Base-by-base conservation (phyloP, 23 tunicate genomes). In the Trididemnum clinides region DNA sequence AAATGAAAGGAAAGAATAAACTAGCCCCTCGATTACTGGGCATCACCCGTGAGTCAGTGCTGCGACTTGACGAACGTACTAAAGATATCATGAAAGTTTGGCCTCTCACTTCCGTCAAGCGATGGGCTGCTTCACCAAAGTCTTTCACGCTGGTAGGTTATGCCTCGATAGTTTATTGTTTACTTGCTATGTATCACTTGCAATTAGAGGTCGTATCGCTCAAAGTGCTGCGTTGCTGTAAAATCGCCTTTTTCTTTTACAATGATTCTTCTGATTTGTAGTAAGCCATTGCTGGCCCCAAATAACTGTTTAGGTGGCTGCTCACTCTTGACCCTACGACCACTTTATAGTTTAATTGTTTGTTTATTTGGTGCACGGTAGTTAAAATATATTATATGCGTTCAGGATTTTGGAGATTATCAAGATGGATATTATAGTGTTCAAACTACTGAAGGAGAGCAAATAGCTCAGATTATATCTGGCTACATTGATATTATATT, bases 101-200 rank as follows among this genome's bases (percentile, higher is more conserved):
- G 97, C 99, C 97, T 23, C 88, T 96, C 19, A 92, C 96, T 1
- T 87, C 97, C 0, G 96, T 96, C 34, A 89, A 96, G 50, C 38
- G 97, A 88, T 96, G 99, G 99, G 99, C 99, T 18, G 99, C 99
- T 26, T 88, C 93, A 20, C 92, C 96, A 63, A 96, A 96, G 71
- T 91, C 96, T 0, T 93, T 89, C 57, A 96, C 99, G 0, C 82
- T 96, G 73, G 98, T 93, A 32, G 82, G 87, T 64, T 29, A 28
- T 19, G 66, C n/a, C n/a, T n/a, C n/a, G n/a, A n/a, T n/a, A n/a
- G n/a, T n/a, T n/a, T n/a, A n/a, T n/a, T n/a, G n/a, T n/a, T n/a
- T n/a, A n/a, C n/a, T n/a, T n/a, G n/a, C n/a, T n/a, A n/a, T n/a
- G n/a, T n/a, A n/a, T n/a, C n/a, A n/a, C n/a, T n/a, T n/a, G n/a